A percentile compares a stretch with the other conserved stretches of the same genome.
Conservation (phyloP, 2,113 vertebrate species). For the Oxygymnocypris stewartii region DNA sequence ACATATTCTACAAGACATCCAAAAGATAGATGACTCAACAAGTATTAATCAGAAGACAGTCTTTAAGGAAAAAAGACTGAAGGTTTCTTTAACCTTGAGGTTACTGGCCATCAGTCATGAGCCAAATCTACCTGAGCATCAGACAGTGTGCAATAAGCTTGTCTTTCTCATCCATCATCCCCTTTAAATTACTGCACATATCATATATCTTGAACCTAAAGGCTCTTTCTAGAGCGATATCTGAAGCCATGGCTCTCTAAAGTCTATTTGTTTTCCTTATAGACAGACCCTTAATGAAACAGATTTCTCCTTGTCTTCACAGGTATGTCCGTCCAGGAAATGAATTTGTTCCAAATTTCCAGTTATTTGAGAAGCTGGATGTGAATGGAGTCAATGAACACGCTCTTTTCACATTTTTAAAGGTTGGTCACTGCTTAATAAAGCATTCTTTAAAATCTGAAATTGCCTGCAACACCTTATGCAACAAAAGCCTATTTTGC, state of each 20-base stretch:
- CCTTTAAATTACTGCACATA: conserved; percentile 35
- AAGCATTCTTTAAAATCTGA: not conserved
- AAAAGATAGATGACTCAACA: conserved; percentile 52
- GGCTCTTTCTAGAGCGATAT: conserved; percentile 9
- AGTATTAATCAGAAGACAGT: conserved; percentile 49
- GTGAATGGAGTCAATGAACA: conserved; percentile 90
- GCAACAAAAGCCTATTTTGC: not conserved
- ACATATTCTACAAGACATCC: conserved; percentile 10
- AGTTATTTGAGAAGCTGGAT: conserved; percentile 87
- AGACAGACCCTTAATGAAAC: conserved; percentile 53
- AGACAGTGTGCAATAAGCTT: conserved; percentile 42
- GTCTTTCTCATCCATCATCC: conserved; percentile 27
- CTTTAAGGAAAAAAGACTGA: conserved; percentile 5
- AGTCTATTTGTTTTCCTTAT: not conserved
- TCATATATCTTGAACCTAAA: conserved; percentile 20
- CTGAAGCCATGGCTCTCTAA: conserved; percentile 14
- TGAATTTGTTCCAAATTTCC: conserved; percentile 91
- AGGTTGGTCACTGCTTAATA: conserved; percentile 72
- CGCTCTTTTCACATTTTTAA: conserved; percentile 88
- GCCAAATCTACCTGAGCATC: conserved; percentile 12
- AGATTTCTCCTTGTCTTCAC: conserved; percentile 60
- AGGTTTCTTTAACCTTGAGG: conserved; percentile 35
- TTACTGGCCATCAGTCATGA: not conserved
- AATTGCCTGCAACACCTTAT: not conserved
- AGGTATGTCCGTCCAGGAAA: conserved; percentile 90